Conservation (phyloP, 2,888 invertebrate genomes). For the Dusona sp. region DNA sequence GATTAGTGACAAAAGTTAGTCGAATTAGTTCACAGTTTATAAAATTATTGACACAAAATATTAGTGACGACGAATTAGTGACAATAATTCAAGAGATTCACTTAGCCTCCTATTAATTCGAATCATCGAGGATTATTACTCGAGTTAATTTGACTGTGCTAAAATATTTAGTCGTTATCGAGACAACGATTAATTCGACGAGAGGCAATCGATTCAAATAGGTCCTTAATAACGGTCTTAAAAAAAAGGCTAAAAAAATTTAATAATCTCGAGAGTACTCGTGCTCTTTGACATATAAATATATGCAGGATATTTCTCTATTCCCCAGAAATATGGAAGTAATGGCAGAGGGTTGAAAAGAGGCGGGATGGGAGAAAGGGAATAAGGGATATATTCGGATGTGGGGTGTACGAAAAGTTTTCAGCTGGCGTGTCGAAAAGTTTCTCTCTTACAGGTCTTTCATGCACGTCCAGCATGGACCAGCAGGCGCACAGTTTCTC, state of each 20-base stretch:
- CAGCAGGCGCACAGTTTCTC: slow-evolving; percentile 19
- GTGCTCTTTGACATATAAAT: slow-evolving; percentile 3
- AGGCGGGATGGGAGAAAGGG: not conserved
- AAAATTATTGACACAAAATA: too few species aligned
- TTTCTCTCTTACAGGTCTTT: slow-evolving; percentile 40
- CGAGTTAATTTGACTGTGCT: too few species aligned
- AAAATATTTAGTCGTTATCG: too few species aligned
- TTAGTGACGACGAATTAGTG: too few species aligned
- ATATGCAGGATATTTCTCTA: slow-evolving; percentile 24
- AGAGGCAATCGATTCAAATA: not conserved
- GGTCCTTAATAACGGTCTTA: not conserved
- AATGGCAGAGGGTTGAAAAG: not conserved
- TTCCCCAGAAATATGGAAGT: slow-evolving; percentile 22
- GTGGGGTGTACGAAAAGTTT: slow-evolving; percentile 37
- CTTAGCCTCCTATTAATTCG: too few species aligned
- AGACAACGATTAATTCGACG: not conserved
- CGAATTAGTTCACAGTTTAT: too few species aligned
- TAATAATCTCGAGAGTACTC: slow-evolving; percentile 37
- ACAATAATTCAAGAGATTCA: too few species aligned
- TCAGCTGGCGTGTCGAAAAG: slow-evolving; percentile 51
- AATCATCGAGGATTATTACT: too few species aligned
- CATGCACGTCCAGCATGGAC: slow-evolving; percentile 25
- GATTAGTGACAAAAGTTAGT: not conserved
- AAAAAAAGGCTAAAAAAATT: not conserved
- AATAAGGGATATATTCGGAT: slow-evolving; percentile 16